Conservation (phyloP, 2,888 invertebrate genomes). For the Graphium colonna region DNA sequence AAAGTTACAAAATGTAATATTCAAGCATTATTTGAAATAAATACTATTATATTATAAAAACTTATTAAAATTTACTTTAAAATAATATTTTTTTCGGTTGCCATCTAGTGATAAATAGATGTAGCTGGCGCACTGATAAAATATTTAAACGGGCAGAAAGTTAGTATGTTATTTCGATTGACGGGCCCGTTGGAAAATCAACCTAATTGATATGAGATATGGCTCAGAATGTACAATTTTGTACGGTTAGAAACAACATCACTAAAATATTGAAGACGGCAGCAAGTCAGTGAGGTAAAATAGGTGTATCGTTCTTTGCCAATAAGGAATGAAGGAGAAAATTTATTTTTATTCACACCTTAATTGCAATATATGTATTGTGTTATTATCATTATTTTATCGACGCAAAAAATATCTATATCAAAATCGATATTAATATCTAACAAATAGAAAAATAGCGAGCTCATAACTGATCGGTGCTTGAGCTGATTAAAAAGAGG, state of each 20-base stretch:
- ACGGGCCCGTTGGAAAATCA: conserved; percentile 34
- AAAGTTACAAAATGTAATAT: no score
- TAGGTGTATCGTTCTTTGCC: conserved; percentile 46
- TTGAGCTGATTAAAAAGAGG: conserved; percentile 4
- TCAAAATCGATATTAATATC: no score
- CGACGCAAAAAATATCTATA: no score
- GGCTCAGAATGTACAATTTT: conserved; percentile 35
- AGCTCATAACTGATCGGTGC: not conserved
- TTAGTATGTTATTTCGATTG: conserved; percentile 56
- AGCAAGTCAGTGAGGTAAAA: conserved; percentile 46
- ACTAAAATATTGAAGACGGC: conserved; percentile 57
- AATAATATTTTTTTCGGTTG: conserved; percentile 3
- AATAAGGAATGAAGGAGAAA: conserved; percentile 29
- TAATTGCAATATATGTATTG: conserved; percentile 1
- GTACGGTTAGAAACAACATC: conserved; percentile 47
- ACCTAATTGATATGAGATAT: conserved; percentile 34
- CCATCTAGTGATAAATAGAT: conserved; percentile 29
- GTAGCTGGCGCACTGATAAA: conserved; percentile 41
- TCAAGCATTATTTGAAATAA: no score
- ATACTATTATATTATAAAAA: no score
- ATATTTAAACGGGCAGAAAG: conserved; percentile 60
- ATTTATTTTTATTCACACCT: conserved; percentile 22
- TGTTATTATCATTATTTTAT: not conserved
- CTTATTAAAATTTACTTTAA: no score
- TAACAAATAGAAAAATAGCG: no score